phyloP scores from a whole-genome alignment of 2,113 vertebrate genomes.

The Hyaena hyaena region DNA sequence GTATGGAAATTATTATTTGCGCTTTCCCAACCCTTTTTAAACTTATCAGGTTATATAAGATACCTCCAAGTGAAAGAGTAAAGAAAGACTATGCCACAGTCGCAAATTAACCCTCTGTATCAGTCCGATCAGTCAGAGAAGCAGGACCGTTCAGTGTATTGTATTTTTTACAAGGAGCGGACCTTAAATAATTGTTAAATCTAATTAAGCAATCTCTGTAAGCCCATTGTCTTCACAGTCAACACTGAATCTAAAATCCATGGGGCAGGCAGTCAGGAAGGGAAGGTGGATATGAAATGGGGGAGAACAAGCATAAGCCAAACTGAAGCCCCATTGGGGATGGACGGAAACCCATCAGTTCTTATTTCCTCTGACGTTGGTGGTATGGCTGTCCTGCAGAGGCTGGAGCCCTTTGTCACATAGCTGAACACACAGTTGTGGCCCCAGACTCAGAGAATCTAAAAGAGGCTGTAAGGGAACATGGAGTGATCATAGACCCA shows the following conservation, averaged over 20 bases:
- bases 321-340: neutral
- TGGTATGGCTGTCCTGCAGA: neutral
- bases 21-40: neutral
- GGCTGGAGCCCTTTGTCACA: neutral
- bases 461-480: neutral
- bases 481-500: neutral
- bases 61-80: neutral
- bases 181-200: neutral
- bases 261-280: neutral
- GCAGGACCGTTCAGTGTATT: neutral
- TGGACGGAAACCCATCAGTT: neutral
- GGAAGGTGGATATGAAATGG: neutral
- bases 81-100: neutral
- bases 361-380: neutral
- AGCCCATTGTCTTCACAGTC: neutral
- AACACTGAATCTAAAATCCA: neutral
- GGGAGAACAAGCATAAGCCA: neutral
- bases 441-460: neutral
- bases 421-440: neutral
- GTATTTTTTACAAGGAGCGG: neutral
- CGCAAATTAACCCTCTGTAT: neutral
- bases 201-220: neutral
- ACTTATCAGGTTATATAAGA: neutral
- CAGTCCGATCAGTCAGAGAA: neutral
- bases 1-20: slow-evolving; percentile 3